A percentile compares a stretch with the other conserved stretches of the same genome.
Evolutionary conservation across 2,888 invertebrate genomes (phyloP).

Genomic region (Brenthis daphne): DNA sequence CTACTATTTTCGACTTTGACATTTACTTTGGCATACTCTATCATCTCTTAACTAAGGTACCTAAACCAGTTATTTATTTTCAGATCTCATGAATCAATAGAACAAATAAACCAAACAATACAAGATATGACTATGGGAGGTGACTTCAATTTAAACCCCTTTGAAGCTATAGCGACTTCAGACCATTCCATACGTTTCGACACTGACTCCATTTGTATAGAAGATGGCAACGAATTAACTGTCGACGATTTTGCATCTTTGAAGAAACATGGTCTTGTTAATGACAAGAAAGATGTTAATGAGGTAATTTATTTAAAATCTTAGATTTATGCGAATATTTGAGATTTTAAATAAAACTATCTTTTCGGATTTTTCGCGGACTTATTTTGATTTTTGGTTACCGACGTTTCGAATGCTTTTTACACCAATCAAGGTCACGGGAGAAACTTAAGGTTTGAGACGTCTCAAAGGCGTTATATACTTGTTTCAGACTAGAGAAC

Average conservation of each 20-base stretch:
- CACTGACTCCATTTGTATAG: slow-evolving; percentile 68
- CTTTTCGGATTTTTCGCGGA: too few species aligned
- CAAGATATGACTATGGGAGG: slow-evolving; percentile 79
- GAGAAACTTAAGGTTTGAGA: too few species aligned
- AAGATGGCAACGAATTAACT: slow-evolving; percentile 67
- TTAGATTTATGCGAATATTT: background rate
- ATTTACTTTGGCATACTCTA: too few species aligned
- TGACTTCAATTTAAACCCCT: slow-evolving; percentile 73
- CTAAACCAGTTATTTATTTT: background rate
- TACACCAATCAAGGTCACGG: too few species aligned
- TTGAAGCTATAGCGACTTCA: slow-evolving; percentile 60
- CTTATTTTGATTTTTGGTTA: too few species aligned
- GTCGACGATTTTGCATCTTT: slow-evolving; percentile 75
- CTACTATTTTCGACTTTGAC: too few species aligned
- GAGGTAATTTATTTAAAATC: slow-evolving; percentile 51
- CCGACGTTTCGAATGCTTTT: too few species aligned
- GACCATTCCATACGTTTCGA: slow-evolving; percentile 73
- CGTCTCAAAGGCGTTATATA: too few species aligned
- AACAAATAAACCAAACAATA: slow-evolving; percentile 78
- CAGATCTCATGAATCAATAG: slow-evolving; percentile 71
- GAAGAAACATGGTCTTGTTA: slow-evolving; percentile 71
- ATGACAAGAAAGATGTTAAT: slow-evolving; percentile 68
- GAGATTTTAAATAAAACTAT: too few species aligned
- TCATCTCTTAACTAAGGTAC: too few species aligned
- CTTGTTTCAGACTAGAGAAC: too few species aligned